Conservation (phyloP, 2,113 vertebrate genomes). For the Paralichthys olivaceus region DNA sequence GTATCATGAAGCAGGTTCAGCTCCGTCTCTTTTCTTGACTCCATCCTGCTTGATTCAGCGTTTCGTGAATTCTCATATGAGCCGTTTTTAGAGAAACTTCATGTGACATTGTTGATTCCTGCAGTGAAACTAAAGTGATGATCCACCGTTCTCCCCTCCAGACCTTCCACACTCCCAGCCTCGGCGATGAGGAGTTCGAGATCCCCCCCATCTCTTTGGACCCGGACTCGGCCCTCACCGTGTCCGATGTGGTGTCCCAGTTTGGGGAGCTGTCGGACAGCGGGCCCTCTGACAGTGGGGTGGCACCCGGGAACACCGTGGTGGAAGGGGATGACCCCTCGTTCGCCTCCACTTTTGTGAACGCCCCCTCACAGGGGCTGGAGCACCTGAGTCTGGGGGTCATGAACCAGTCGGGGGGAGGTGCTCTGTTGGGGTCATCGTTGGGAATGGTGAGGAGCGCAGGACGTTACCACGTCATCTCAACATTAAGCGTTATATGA, state of each 20-base stretch:
- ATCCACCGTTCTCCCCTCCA: slow-evolving; percentile 44
- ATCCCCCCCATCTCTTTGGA: slow-evolving; percentile 93
- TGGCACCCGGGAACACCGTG: slow-evolving; percentile 84
- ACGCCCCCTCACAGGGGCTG: slow-evolving; percentile 76
- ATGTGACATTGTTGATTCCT: too few species aligned
- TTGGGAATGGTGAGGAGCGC: slow-evolving; percentile 73
- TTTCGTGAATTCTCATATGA: too few species aligned
- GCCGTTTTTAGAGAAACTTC: too few species aligned
- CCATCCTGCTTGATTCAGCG: too few species aligned
- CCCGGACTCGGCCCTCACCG: slow-evolving; percentile 88
- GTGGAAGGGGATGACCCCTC: slow-evolving; percentile 84
- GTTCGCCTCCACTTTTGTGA: slow-evolving; percentile 82
- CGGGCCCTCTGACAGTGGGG: slow-evolving; percentile 79
- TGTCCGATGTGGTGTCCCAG: slow-evolving; percentile 89
- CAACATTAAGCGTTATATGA: rapidly evolving
- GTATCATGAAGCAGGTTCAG: too few species aligned
- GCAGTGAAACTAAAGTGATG: too few species aligned
- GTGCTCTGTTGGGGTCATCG: slow-evolving; percentile 78
- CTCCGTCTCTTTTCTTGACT: too few species aligned
- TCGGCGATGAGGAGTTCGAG: slow-evolving; percentile 94
- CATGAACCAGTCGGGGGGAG: slow-evolving; percentile 86
- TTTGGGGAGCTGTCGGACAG: slow-evolving; percentile 88
- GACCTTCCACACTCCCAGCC: slow-evolving; percentile 93
- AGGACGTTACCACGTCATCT: neutral
- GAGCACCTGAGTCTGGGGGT: slow-evolving; percentile 89